Evolutionary conservation across 2,113 vertebrate species (phyloP).

Genomic region (Mirza zaza): DNA sequence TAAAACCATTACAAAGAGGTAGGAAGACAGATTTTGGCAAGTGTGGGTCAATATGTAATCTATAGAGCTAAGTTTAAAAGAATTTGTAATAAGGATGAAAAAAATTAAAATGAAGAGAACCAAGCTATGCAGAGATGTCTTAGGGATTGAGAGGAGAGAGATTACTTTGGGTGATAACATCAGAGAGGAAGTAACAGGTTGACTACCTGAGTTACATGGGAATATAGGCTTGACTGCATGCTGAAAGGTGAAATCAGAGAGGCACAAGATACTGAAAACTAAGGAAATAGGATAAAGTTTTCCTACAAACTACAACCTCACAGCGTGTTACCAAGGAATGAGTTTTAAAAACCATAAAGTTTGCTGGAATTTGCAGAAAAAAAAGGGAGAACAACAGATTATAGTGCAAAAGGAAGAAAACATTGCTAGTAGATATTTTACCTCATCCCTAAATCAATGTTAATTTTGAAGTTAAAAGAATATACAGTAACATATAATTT

Average conservation of each 20-base stretch:
- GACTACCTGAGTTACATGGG: background rate
- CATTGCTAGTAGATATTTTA: background rate
- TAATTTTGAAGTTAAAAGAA: constrained; percentile 1
- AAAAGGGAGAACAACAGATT: background rate
- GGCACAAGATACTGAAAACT: background rate
- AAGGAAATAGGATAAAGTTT: background rate
- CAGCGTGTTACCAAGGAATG: background rate
- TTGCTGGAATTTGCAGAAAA: background rate
- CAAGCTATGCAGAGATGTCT: background rate
- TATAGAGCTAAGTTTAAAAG: background rate
- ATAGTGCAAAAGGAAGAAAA: constrained; percentile 6
- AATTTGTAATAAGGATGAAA: constrained; percentile 29
- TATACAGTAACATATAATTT: background rate
- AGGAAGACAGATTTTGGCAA: background rate
- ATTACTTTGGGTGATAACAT: background rate
- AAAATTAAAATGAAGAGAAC: background rate
- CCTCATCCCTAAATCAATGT: background rate
- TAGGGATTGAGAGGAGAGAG: background rate
- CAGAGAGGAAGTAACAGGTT: background rate
- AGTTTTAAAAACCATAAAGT: constrained; percentile 1
- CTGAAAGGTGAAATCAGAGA: background rate
- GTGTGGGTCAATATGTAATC: background rate
- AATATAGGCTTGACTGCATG: background rate
- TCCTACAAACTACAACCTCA: background rate
- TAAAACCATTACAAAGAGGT: background rate